Base-by-base conservation (phyloP, 2,888 invertebrate species). In the Coecobrya sp. region DNA sequence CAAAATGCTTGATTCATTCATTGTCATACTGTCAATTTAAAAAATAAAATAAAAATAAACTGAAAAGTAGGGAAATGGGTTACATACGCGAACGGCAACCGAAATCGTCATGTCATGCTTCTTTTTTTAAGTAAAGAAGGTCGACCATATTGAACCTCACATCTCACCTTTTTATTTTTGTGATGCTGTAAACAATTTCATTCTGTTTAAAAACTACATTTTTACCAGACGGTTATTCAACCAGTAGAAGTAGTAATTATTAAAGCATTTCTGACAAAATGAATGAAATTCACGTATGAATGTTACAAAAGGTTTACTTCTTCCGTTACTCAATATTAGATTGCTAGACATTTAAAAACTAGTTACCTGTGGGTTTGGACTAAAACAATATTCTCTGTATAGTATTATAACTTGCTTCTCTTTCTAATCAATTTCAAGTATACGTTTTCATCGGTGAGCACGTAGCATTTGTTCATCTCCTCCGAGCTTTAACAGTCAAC, bases 361-460 rank as follows among this genome's bases (percentile, higher is more conserved):
- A n/a, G n/a, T n/a, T n/a, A n/a, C n/a, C 7, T 36, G 36, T 36
- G 36, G 36, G 7, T 4, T 36, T 4, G 3, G 36, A 2, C 36
- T 4, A 7, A 4, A 36, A 4, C 36, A 36, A 36, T 2, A 36
- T 36, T 4, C 36, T 36, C 36, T 36, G 7, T 36, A 36, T 49
- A 55, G 1, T 55, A 55, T n/a, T 19, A 55, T 16, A 5, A 3
- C n/a, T 7, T 4, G n/a, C 2, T 52, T 52, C 2, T 52, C 16
- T 52, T 13, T 36, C 36, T 79, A 10, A 49, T 52, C 13, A 30
- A n/a, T 91, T 92, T 95, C n/a, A 96, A 99, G 98, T 99, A 19
- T 99, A 99, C 96, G 97, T 99, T 42, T 98, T 99, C 95, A 97
- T 99, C 88, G 99, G 99, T 0, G 98, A 98, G 95, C 97, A 98